Evolutionary conservation across 2,888 invertebrate genomes (phyloP).

Genomic region (Drosophila neutralis): DNA sequence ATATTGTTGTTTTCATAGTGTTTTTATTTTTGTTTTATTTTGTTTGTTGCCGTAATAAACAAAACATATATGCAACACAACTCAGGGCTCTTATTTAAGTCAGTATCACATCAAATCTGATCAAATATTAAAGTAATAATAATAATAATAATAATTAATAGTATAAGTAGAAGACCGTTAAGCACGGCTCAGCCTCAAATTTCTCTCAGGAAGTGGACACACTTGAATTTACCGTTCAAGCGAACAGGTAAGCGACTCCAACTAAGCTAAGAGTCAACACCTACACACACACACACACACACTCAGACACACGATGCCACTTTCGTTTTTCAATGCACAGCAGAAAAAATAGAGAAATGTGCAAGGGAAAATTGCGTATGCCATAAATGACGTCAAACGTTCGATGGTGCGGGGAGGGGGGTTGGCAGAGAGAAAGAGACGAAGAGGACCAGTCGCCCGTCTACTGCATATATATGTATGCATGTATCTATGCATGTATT

Average conservation of each 20-base stretch:
- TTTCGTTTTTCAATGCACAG: not conserved
- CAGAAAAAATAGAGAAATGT: slow-evolving; percentile 2
- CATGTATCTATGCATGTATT: not conserved
- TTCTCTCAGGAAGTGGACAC: slow-evolving; percentile 25
- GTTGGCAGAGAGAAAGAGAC: not conserved
- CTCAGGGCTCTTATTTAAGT: not conserved
- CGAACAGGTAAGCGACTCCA: slow-evolving; percentile 43
- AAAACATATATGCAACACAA: not conserved
- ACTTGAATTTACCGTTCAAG: slow-evolving; percentile 18
- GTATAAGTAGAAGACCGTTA: slow-evolving; percentile 1
- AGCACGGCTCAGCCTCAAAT: slow-evolving; percentile 11
- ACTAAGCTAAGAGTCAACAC: slow-evolving; percentile 11
- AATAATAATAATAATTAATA: slow-evolving; percentile 21
- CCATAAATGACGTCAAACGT: slow-evolving; percentile 3
- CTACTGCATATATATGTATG: not conserved
- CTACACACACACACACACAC: not conserved
- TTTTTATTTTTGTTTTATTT: slow-evolving; percentile 18
- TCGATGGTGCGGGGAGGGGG: not conserved
- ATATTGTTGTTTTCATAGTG: slow-evolving; percentile 21
- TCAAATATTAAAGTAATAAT: not conserved
- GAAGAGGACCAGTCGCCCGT: not conserved
- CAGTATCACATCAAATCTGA: not conserved
- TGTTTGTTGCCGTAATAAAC: not conserved
- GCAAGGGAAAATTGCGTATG: not conserved
- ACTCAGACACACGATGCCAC: not conserved